phyloP scores from a whole-genome alignment of 2,797 vertebrate species.

The Rhinoraja longicauda region DNA sequence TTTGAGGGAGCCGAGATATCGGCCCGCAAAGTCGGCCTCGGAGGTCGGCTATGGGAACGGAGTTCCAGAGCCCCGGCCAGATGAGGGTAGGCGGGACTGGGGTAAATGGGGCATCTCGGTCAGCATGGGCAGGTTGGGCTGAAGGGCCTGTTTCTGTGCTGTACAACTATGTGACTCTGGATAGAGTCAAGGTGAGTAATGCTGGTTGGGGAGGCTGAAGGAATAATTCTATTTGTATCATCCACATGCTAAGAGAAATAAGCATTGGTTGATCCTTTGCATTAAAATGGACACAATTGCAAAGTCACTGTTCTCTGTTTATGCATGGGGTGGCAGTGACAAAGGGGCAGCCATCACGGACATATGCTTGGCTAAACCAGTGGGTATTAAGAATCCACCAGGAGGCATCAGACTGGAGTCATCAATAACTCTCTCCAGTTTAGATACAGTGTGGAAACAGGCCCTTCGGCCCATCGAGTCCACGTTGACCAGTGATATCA shows the following conservation, averaged over 20 bases:
- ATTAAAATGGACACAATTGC: neutral
- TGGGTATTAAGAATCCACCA: neutral
- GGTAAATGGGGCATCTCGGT: too few relatives aligned
- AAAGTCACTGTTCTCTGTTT: neutral
- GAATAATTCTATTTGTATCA: neutral
- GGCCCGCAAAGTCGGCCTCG: too few relatives aligned
- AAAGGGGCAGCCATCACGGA: neutral
- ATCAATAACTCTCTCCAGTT: too few relatives aligned
- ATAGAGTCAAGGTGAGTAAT: neutral
- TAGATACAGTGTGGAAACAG: too few relatives aligned
- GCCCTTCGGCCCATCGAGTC: too few relatives aligned
- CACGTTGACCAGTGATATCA: too few relatives aligned
- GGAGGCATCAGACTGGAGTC: neutral
- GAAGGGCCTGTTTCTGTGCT: too few relatives aligned
- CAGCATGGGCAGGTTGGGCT: too few relatives aligned
- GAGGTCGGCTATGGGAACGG: too few relatives aligned
- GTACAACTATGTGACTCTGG: neutral
- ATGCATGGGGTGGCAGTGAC: neutral
- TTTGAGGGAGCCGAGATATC: too few relatives aligned
- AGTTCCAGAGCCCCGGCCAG: too few relatives aligned
- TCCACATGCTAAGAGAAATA: neutral
- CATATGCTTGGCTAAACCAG: neutral
- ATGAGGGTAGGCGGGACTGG: too few relatives aligned
- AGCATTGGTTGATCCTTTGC: neutral
- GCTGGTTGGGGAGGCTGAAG: neutral